Conservation (phyloP, 2,888 invertebrate genomes). For the Drosophila heteroneura region DNA sequence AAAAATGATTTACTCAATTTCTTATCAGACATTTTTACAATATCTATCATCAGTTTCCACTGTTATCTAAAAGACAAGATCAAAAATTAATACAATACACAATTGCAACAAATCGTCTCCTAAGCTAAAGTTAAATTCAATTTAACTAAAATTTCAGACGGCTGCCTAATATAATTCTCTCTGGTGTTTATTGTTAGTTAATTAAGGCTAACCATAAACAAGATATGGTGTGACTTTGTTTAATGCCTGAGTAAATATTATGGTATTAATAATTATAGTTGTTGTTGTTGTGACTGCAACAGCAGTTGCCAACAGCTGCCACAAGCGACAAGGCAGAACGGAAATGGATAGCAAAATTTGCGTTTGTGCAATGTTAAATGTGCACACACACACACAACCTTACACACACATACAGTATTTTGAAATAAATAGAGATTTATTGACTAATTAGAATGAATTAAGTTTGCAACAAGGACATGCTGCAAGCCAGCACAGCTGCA, state of each 20-base stretch:
- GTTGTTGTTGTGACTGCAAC: constrained; percentile 24
- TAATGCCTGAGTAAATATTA: constrained; percentile 68
- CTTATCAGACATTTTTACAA: neutral
- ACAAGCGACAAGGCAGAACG: constrained; percentile 25
- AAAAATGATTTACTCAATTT: neutral
- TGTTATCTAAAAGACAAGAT: neutral
- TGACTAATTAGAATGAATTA: constrained; percentile 85
- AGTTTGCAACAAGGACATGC: constrained; percentile 72
- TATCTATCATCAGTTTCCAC: neutral
- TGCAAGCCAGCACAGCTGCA: constrained; percentile 32
- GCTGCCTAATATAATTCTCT: constrained; percentile 6
- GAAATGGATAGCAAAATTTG: constrained; percentile 43
- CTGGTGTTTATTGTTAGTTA: constrained; percentile 50
- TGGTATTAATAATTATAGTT: constrained; percentile 51
- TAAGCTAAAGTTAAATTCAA: constrained; percentile 4
- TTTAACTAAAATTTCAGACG: constrained; percentile 9
- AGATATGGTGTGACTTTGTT: constrained; percentile 70
- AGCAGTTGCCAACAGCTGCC: constrained; percentile 39
- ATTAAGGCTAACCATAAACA: constrained; percentile 47
- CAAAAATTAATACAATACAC: neutral
- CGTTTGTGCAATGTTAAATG: constrained; percentile 40
- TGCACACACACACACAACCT: constrained; percentile 18
- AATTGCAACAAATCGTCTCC: neutral
- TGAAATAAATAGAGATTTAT: constrained; percentile 84
- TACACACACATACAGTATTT: constrained; percentile 35